A percentile compares a stretch with the other conserved stretches of the same genome.
These are phyloP conservation scores for Eupithecia subfuscata DNA, from an alignment of 2,888 invertebrate genomes.

Conservation along the genomic window DNA sequence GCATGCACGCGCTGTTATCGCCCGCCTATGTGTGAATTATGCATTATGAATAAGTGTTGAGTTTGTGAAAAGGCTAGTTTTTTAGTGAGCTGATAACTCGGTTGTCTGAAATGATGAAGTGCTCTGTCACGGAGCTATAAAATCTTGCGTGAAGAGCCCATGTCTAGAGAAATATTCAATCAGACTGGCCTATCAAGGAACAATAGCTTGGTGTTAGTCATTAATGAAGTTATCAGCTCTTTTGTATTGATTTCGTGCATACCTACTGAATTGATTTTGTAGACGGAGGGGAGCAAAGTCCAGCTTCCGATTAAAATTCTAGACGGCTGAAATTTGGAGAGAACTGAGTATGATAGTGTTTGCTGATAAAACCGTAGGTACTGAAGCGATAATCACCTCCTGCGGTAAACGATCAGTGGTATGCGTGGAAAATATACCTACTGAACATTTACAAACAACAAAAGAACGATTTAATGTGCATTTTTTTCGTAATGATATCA, in stretches of 20 bases:
- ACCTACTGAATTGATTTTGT: not conserved
- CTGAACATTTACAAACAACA: not conserved
- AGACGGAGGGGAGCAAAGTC: not conserved
- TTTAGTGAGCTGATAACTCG: slow-evolving; percentile 23
- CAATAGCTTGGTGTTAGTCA: not conserved
- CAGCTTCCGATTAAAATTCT: not conserved
- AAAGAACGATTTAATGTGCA: not conserved
- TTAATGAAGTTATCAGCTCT: slow-evolving; percentile 1
- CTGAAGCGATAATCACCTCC: not conserved
- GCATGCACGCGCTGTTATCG: slow-evolving; percentile 46
- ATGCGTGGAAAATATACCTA: not conserved
- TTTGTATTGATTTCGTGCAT: not conserved
- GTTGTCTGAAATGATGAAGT: not conserved
- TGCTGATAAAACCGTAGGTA: not conserved
- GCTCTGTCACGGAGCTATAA: not conserved
- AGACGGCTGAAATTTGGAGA: not conserved
- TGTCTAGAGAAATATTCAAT: not conserved
- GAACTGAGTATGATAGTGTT: not conserved
- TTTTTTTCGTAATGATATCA: not conserved
- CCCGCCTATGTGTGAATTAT: slow-evolving; percentile 58
- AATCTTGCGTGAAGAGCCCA: not conserved
- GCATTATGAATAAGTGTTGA: slow-evolving; percentile 61
- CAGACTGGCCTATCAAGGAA: not conserved
- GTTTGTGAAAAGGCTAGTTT: slow-evolving; percentile 59
- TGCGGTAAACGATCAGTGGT: not conserved